phyloP scores from a whole-genome alignment of 2,888 invertebrate genomes.

The Leptura quadrifasciata region DNA sequence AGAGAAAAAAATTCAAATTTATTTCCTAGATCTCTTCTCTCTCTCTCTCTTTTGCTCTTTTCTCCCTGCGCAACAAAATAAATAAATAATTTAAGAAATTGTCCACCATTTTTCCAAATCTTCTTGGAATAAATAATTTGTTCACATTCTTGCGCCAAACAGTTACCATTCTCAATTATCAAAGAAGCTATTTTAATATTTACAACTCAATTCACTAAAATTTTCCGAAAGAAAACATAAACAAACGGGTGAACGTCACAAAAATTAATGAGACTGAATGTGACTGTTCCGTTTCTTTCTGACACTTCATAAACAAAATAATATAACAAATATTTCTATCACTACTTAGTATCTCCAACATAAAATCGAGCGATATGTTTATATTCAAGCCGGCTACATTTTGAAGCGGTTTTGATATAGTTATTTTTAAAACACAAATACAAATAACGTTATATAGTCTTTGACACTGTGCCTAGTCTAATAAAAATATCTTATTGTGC shows the following conservation, averaged over 20 bases:
- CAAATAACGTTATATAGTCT: not conserved
- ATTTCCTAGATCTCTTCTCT: too few relatives aligned
- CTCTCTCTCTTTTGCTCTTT: too few relatives aligned
- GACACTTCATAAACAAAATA: not conserved
- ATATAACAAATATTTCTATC: slow-evolving; percentile 3
- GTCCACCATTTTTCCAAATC: too few relatives aligned
- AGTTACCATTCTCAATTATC: not conserved
- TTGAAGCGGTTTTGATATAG: not conserved
- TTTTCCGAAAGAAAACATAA: not conserved
- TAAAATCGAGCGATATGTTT: not conserved
- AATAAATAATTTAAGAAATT: too few relatives aligned
- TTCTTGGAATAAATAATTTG: too few relatives aligned
- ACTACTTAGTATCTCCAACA: not conserved
- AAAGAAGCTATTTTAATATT: not conserved
- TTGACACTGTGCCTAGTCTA: not conserved
- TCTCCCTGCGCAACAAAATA: too few relatives aligned
- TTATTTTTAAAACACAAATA: not conserved
- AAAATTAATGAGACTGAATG: slow-evolving; percentile 1
- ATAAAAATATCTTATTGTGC: slow-evolving; percentile 1
- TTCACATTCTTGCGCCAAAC: too few relatives aligned
- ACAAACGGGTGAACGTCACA: not conserved
- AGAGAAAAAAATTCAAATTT: too few relatives aligned
- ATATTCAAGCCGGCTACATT: not conserved
- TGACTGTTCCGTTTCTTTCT: not conserved
- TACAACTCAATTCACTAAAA: slow-evolving; percentile 3